Evolutionary conservation across 35 echinoderm and acorn worm species (phyloP).

Genomic region (Holothuria glaberrima): DNA sequence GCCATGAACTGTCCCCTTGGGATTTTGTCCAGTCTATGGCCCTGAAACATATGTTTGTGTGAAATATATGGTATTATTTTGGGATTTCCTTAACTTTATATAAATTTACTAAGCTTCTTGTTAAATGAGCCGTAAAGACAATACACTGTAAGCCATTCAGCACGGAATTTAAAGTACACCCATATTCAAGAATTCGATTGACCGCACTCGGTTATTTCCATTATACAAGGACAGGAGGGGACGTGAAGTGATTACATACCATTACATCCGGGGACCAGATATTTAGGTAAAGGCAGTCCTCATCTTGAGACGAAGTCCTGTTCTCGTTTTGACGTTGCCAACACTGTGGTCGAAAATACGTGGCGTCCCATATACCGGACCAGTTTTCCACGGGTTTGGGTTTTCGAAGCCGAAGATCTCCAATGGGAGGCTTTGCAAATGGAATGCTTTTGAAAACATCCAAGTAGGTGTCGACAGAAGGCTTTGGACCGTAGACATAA

Average conservation of each 20-base stretch:
- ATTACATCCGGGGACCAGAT: slow-evolving; percentile 57
- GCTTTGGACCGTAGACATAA: slow-evolving; percentile 52
- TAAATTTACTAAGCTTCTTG: no score
- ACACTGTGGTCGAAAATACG: slow-evolving; percentile 47
- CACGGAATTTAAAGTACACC: no score
- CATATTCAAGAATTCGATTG: no score
- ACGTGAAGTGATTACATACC: neutral
- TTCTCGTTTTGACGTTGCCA: slow-evolving; percentile 33
- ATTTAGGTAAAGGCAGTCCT: slow-evolving; percentile 81
- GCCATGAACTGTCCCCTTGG: no score
- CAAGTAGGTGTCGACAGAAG: slow-evolving; percentile 36
- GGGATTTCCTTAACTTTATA: no score
- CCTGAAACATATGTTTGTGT: no score
- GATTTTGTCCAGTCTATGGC: no score
- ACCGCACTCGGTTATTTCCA: no score
- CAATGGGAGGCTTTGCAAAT: slow-evolving; percentile 71
- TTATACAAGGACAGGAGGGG: no score
- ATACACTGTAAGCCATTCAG: no score
- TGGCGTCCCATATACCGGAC: slow-evolving; percentile 54
- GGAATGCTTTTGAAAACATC: slow-evolving; percentile 74
- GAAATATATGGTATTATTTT: no score
- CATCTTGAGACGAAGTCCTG: slow-evolving; percentile 24
- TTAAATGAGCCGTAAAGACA: no score
- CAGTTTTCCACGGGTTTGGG: slow-evolving; percentile 59
- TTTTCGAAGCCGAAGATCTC: slow-evolving; percentile 63